Conservation (phyloP, 2,113 vertebrate genomes). For the Sorex araneus region DNA sequence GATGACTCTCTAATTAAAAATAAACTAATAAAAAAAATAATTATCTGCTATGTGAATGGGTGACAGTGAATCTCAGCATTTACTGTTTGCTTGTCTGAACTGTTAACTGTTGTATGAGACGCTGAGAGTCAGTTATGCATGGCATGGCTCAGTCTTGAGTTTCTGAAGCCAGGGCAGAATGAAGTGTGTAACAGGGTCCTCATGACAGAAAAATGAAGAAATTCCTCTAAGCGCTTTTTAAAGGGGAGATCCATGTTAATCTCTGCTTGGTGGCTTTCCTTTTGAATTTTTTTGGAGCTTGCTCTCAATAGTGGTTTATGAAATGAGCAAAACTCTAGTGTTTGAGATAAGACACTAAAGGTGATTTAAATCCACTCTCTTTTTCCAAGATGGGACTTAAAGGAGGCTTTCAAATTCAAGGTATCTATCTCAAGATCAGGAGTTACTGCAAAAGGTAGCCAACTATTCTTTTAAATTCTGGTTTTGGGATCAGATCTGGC, state of each 20-base stretch:
- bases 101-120: not conserved
- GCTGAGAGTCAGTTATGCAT: not conserved
- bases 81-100: not conserved
- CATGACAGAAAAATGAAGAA: not conserved
- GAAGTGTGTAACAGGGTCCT: not conserved
- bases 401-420: not conserved
- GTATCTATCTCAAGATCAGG: not conserved
- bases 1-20: too few relatives aligned
- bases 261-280: not conserved
- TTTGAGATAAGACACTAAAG: too few relatives aligned
- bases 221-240: not conserved
- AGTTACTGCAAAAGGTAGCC: not conserved
- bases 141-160: too few relatives aligned
- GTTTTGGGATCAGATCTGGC: too few relatives aligned
- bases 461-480: not conserved
- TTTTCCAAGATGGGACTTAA: not conserved
- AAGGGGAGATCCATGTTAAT: not conserved
- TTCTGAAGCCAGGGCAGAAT: not conserved
- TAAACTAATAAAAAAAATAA: too few relatives aligned
- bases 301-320: not conserved
- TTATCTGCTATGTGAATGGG: not conserved
- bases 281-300: not conserved
- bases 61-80: fast-evolving
- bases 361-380: not conserved
- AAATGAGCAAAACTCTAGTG: not conserved